Percentiles rank a stretch among this genome's conserved stretches.
These are phyloP conservation scores for Alviniconcha strummeri DNA, from an alignment of 2,888 invertebrate species.

Conservation along the genomic window DNA sequence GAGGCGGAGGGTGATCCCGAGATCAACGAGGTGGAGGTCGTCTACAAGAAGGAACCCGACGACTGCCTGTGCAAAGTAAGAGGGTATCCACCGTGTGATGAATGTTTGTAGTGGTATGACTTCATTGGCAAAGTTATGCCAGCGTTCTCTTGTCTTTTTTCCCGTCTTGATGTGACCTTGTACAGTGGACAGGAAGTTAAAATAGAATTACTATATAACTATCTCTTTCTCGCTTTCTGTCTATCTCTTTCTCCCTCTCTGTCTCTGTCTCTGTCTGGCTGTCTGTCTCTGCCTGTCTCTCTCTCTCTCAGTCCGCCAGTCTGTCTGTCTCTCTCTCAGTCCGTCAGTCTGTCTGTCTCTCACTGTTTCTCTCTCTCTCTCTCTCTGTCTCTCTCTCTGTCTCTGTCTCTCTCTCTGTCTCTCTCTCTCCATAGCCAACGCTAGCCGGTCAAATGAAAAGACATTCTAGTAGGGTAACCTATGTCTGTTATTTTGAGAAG, in stretches of 20 bases:
- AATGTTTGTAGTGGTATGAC: too few relatives aligned
- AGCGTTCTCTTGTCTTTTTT: too few relatives aligned
- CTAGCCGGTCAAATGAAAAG: too few relatives aligned
- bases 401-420: too few relatives aligned
- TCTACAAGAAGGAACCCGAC: constrained; percentile 86
- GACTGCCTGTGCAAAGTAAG: constrained; percentile 90
- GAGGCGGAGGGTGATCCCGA: constrained; percentile 78
- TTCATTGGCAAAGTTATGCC: too few relatives aligned
- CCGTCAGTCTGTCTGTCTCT: background rate
- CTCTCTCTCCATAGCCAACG: too few relatives aligned
- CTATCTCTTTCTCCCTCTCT: background rate
- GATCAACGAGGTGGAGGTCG: constrained; percentile 86
- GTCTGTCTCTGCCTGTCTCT: background rate
- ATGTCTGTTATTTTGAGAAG: too few relatives aligned
- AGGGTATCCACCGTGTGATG: too few relatives aligned
- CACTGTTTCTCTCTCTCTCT: background rate
- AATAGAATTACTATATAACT: too few relatives aligned
- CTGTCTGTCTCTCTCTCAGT: background rate
- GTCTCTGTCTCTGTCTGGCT: background rate
- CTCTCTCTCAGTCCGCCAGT: background rate
- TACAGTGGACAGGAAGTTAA: too few relatives aligned
- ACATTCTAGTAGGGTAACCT: too few relatives aligned
- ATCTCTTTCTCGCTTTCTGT: background rate
- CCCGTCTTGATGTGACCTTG: too few relatives aligned
- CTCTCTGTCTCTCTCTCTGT: background rate